Percentiles rank a stretch among this genome's conserved stretches.
Evolutionary conservation across 2,888 invertebrate species (phyloP).

Genomic region (Strigamia transsilvanica): DNA sequence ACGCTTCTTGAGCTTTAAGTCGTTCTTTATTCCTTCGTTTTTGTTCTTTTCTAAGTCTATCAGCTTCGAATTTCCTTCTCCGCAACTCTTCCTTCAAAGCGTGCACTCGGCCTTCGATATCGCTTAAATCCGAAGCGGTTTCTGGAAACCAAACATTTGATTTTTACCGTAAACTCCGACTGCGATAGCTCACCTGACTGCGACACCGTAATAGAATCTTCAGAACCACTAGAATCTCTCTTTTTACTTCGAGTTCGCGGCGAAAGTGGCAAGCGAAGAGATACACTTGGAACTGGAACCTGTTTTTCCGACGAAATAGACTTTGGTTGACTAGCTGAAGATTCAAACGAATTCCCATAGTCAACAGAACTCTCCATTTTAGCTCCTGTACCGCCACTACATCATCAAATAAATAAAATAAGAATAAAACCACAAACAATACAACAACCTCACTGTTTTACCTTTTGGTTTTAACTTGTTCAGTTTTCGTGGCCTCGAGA

Average conservation of each 20-base stretch:
- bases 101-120: constrained; percentile 67
- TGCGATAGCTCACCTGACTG: constrained; percentile 57
- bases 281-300: not conserved
- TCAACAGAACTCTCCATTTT: not conserved
- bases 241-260: constrained; percentile 55
- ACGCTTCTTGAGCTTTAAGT: constrained; percentile 66
- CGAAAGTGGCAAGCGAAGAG: constrained; percentile 56
- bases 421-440: not conserved
- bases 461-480: not conserved
- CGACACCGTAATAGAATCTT: constrained; percentile 60
- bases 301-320: not conserved
- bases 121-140: constrained; percentile 67
- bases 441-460: not conserved
- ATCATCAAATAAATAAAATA: not conserved
- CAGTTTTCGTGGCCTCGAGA: not conserved
- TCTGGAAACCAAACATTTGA: constrained; percentile 60
- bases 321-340: not conserved
- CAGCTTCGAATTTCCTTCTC: constrained; percentile 66
- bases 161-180: constrained; percentile 7
- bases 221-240: constrained; percentile 59
- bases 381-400: not conserved
- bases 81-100: constrained; percentile 67
- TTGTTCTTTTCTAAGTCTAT: constrained; percentile 66
- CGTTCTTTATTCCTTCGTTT: constrained; percentile 65
- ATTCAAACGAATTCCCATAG: constrained; percentile 40